A percentile compares a stretch with the other conserved stretches of the same genome.
phyloP scores from a whole-genome alignment of 2,888 invertebrate species.

The Eutolmus rufibarbis region DNA sequence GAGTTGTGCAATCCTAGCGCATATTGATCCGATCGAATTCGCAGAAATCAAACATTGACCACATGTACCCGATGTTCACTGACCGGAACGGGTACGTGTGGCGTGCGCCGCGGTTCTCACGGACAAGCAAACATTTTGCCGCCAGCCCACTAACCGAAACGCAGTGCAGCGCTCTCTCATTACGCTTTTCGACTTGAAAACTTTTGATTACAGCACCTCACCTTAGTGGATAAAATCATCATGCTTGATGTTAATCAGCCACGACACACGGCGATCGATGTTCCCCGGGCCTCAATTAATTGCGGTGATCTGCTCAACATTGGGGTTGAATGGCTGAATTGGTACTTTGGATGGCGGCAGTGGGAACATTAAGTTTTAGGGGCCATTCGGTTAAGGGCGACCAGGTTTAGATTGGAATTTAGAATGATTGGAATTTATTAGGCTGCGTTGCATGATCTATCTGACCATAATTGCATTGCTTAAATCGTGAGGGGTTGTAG shows the following conservation, averaged over 20 bases:
- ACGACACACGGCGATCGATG: background rate
- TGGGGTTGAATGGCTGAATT: background rate
- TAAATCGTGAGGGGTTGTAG: background rate
- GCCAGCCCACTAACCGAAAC: background rate
- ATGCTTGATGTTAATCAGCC: background rate
- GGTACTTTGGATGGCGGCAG: background rate
- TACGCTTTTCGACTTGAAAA: background rate
- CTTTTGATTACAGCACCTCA: background rate
- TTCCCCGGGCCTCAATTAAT: background rate
- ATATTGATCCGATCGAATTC: background rate
- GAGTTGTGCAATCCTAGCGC: background rate
- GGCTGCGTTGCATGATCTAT: background rate
- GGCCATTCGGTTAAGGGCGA: background rate
- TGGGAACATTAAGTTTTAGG: background rate
- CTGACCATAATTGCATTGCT: background rate
- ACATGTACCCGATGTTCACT: background rate
- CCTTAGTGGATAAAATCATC: background rate
- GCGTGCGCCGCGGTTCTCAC: background rate
- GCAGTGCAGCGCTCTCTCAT: background rate
- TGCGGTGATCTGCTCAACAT: background rate
- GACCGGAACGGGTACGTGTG: background rate
- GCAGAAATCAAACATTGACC: background rate
- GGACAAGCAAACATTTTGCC: background rate
- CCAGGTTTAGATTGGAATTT: background rate
- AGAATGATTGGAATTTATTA: background rate